A percentile compares a stretch with the other conserved stretches of the same genome.
Evolutionary conservation across 2,888 invertebrate genomes (phyloP).

Genomic region (Germaria angustata): DNA sequence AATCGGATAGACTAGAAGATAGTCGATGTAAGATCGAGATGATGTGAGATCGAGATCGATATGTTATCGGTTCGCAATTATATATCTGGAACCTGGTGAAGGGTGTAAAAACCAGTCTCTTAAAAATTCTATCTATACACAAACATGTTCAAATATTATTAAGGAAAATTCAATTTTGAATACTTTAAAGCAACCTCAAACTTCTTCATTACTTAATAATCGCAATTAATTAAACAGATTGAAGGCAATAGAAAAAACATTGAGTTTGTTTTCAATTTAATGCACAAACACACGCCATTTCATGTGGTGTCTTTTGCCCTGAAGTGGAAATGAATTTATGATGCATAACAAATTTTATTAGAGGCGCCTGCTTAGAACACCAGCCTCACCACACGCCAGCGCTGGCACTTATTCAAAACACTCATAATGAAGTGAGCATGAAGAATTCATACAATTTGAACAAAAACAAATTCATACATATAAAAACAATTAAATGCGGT

Average conservation of each 20-base stretch:
- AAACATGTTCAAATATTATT: neutral
- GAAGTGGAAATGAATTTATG: constrained; percentile 44
- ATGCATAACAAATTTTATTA: constrained; percentile 60
- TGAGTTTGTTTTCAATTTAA: constrained; percentile 6
- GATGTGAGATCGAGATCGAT: no score
- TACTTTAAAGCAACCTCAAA: constrained; percentile 23
- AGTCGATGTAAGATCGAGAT: no score
- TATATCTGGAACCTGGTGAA: no score
- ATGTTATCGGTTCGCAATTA: no score
- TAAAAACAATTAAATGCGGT: constrained; percentile 55
- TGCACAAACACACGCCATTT: constrained; percentile 7
- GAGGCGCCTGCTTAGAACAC: constrained; percentile 55
- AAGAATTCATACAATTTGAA: constrained; percentile 27
- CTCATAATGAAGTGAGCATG: constrained; percentile 42
- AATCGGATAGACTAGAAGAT: no score
- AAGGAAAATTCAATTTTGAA: neutral
- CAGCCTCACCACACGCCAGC: neutral
- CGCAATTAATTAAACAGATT: constrained; percentile 56
- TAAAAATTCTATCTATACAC: neutral
- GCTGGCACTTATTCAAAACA: constrained; percentile 4
- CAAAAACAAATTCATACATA: constrained; percentile 17
- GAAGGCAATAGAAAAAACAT: constrained; percentile 1
- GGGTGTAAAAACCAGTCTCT: neutral
- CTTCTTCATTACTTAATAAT: constrained; percentile 51
- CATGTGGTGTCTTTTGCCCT: constrained; percentile 8